Evolutionary conservation across 2,888 invertebrate species (phyloP).

Genomic region (Phyto melanocephala): DNA sequence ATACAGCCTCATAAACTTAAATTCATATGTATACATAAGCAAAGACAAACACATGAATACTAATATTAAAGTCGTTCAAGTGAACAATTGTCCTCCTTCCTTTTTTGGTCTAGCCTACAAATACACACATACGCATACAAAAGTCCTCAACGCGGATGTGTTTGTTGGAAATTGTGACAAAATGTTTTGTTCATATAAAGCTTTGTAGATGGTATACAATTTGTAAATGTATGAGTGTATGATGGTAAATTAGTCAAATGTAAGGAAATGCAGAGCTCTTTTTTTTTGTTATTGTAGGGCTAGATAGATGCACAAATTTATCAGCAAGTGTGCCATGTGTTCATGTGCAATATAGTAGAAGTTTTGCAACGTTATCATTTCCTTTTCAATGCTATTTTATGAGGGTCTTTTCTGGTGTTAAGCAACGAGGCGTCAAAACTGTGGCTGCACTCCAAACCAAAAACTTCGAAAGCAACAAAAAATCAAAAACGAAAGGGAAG

Average conservation of each 20-base stretch:
- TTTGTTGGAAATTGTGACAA: slow-evolving; percentile 50
- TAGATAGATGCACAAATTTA: slow-evolving; percentile 31
- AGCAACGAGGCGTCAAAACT: slow-evolving; percentile 65
- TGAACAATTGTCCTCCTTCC: slow-evolving; percentile 11
- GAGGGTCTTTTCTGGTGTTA: slow-evolving; percentile 61
- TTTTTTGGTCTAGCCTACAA: slow-evolving; percentile 16
- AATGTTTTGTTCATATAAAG: slow-evolving; percentile 36
- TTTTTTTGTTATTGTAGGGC: not conserved
- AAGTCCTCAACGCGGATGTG: slow-evolving; percentile 54
- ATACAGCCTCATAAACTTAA: not conserved
- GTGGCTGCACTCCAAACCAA: slow-evolving; percentile 45
- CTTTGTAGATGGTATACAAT: slow-evolving; percentile 28
- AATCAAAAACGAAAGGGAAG: not conserved
- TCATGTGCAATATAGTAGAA: slow-evolving; percentile 60
- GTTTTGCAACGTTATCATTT: slow-evolving; percentile 62
- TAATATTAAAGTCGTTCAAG: slow-evolving; percentile 16
- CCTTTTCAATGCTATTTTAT: slow-evolving; percentile 65
- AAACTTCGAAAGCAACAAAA: not conserved
- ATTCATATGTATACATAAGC: not conserved
- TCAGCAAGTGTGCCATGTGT: slow-evolving; percentile 17
- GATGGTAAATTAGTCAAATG: slow-evolving; percentile 63
- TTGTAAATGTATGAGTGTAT: slow-evolving; percentile 17
- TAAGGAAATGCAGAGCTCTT: slow-evolving; percentile 57
- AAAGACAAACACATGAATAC: not conserved
- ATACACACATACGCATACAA: not conserved